phyloP scores from a whole-genome alignment of 2,113 vertebrate genomes.

The Penelope pileata region DNA sequence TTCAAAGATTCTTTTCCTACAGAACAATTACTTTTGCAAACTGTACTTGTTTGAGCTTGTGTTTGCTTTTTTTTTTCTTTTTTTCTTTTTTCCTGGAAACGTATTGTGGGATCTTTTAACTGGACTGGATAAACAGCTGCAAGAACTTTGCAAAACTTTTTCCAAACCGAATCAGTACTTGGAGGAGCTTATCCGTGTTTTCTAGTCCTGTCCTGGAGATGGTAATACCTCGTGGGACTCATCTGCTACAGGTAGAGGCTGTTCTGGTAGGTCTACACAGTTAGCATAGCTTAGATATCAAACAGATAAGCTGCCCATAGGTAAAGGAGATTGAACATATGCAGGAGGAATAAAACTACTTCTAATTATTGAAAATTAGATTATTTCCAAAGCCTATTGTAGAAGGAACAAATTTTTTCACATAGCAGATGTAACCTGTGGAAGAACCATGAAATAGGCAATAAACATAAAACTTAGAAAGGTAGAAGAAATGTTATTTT shows the following conservation, averaged over 20 bases:
- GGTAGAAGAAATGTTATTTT: background rate
- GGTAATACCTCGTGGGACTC: background rate
- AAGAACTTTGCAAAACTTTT: background rate
- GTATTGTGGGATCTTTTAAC: background rate
- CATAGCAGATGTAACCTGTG: background rate
- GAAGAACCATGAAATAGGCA: background rate
- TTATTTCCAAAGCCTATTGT: background rate
- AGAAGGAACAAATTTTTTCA: background rate
- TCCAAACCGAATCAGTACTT: background rate
- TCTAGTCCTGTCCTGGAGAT: background rate
- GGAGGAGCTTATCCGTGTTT: background rate
- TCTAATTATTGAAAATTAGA: background rate
- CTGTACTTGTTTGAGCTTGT: background rate
- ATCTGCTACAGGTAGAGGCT: background rate
- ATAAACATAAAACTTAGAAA: background rate
- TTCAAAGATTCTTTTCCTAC: background rate
- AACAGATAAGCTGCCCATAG: background rate
- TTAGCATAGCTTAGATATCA: background rate
- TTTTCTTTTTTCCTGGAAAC: fast-evolving
- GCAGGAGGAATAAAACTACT: background rate
- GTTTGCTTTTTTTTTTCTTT: background rate
- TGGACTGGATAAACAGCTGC: background rate
- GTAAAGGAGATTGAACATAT: background rate
- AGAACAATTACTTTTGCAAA: background rate
- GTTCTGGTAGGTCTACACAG: background rate